Evolutionary conservation across 2,888 invertebrate genomes (phyloP), one percentile per base, ranked within the genome.

Genomic region (Ochlodes sylvanus): DNA sequence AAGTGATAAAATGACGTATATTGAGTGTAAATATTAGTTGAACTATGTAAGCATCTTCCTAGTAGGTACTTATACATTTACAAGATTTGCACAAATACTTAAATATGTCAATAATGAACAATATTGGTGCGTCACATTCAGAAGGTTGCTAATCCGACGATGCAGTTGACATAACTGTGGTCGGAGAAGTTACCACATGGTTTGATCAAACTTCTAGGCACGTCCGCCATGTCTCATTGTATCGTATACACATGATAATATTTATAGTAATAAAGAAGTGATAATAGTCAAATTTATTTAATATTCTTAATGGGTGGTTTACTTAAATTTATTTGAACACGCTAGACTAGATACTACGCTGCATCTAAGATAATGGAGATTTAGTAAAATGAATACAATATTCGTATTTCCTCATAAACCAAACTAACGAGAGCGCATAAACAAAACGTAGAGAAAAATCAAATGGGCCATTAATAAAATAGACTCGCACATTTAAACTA

Each of bases 1-100:
- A 34, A 57, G 64, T 65, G 38, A 65, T 65, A 65, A 65, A 65
- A 65, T 50, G 50, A 57, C 64, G 64, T 34, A 34, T 19, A 64
- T 47, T n/a, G 57, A 50, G n/a, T 50, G 64, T 65, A 47, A 65
- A 65, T 57, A 65, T 65, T 65, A 44, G 50, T 32, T 41, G 57
- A 57, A 50, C 47, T 56, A 56, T 64, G 63, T 55, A 61, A 61
- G 61, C 62, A 54, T 21, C 41, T 65, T 63, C 63, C 56, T 50
- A 47, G 47, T 57, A 27, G 27, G 3, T 27, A 27, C 27, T 27
- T 27, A 50, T 50, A 57, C 64, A 57, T 65, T 65, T 57, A 34
- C 47, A 65, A 47, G 64, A 50, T 65, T 65, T 65, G 50, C 64
- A 57, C 57, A 65, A 65, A 50, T 38, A 57, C 34, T 57, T 47